Base-by-base conservation (phyloP, 64 coral and sea anemone genomes). In the Hydrozoanthus tunicans region DNA sequence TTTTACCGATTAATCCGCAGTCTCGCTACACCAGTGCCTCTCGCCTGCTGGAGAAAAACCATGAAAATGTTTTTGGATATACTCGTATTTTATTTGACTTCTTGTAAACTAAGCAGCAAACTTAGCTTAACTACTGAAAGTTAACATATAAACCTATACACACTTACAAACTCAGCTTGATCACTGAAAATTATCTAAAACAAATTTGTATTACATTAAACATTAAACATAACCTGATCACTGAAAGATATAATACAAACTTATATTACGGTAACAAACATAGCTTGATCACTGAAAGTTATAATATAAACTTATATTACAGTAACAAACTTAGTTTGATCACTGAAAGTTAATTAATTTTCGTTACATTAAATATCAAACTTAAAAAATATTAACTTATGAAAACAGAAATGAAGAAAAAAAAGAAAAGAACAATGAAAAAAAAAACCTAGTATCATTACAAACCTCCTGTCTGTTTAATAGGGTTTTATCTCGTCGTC, bases 401-500 rank as follows among this genome's bases (percentile, higher is more conserved):
- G 2, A 43, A 43, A 43, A 43, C 32, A 43, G 0, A 43, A 43
- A 43, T 43, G 32, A 43, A 43, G 32, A 43, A 43, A 43, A 43
- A 43, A 43, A 43, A 43, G 32, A 43, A 43, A 43, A 43, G 32
- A 43, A 43, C 32, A 43, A 43, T 43, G 32, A 2, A 43, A 15
- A 68, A 15, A 68, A 76, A 12, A 76, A 64, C 6, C 13, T 2
- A 8, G 58, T 71, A 3, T 56, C n/a, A 71, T 5, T 3, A 57
- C 32, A 53, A 68, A 58, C 15, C 26, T 25, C 3, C 26, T 85
- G 4, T 54, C 11, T 55, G 3, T 74, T 74, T 24, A 58, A 51
- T 69, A 86, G 83, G 83, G 68, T 86, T 86, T 86, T 86, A 55
- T 86, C 83, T 60, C 83, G 83, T 26, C 83, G 83, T 27, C 83